A percentile compares a stretch with the other conserved stretches of the same genome.
Conservation (phyloP, 2,888 invertebrate species). For the Endotricha flammealis region DNA sequence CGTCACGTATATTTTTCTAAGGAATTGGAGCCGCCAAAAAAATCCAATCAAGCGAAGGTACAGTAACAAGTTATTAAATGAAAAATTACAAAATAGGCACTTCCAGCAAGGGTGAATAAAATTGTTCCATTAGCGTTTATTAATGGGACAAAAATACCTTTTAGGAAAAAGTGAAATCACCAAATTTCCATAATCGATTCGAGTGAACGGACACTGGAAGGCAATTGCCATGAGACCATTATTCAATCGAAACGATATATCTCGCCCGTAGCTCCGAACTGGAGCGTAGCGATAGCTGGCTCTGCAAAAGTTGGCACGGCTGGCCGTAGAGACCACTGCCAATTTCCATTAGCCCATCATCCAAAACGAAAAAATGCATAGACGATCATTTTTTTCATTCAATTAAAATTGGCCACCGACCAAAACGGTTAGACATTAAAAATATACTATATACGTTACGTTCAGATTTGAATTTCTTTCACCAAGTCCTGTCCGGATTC, state of each 20-base stretch:
- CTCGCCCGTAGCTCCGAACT: constrained; percentile 59
- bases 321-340: constrained; percentile 70
- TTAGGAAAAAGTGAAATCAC: constrained; percentile 21
- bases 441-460: constrained; percentile 5
- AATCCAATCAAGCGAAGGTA: too few species aligned
- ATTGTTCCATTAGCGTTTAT: constrained; percentile 11
- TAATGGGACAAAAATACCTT: constrained; percentile 10
- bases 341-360: constrained; percentile 78
- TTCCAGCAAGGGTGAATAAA: too few species aligned
- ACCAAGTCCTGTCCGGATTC: too few species aligned
- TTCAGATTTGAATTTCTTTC: constrained; percentile 4
- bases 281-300: constrained; percentile 73
- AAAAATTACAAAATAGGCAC: too few species aligned
- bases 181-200: constrained; percentile 52
- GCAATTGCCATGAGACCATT: constrained; percentile 69
- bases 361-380: constrained; percentile 77
- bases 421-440: constrained; percentile 48
- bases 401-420: constrained; percentile 75
- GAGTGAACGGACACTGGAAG: constrained; percentile 44
- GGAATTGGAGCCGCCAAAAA: too few species aligned
- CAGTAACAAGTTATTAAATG: too few species aligned
- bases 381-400: constrained; percentile 77
- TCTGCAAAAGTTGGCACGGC: constrained; percentile 75
- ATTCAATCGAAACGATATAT: constrained; percentile 75
- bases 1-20: too few species aligned